Conservation (phyloP, 1,140 invertebrate species). For the Drosophila rhopaloa region DNA sequence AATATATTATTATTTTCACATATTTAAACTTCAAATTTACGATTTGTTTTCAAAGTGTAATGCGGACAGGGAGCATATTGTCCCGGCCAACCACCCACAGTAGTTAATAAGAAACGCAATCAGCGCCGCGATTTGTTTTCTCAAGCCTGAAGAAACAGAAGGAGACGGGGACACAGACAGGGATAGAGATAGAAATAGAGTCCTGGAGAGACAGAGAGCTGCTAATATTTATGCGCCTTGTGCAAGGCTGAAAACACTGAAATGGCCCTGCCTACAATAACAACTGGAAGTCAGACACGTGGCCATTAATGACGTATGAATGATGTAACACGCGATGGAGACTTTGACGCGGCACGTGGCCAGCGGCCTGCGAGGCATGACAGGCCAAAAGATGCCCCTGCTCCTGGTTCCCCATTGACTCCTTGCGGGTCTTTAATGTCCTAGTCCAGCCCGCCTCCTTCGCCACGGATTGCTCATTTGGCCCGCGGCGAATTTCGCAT, state of each 20-base stretch:
- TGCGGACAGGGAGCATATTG: conserved; percentile 74
- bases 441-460: conserved; percentile 1
- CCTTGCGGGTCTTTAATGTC: conserved; percentile 69
- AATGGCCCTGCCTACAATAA: conserved; percentile 75
- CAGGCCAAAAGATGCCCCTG: conserved; percentile 40
- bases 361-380: conserved; percentile 65
- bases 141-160: conserved; percentile 41
- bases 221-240: conserved; percentile 69
- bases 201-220: conserved; percentile 10
- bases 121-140: conserved; percentile 83
- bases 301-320: conserved; percentile 85
- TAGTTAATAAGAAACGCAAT: conserved; percentile 84
- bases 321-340: conserved; percentile 84
- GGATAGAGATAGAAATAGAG: neutral
- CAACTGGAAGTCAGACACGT: conserved; percentile 75
- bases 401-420: conserved; percentile 37
- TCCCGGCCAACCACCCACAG: conserved; percentile 59
- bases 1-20: too few relatives aligned
- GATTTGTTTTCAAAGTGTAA: neutral
- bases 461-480: conserved; percentile 63
- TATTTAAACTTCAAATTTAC: neutral
- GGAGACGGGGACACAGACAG: neutral
- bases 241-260: conserved; percentile 66
- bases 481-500: conserved; percentile 50
- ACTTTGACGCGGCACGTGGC: conserved; percentile 72